Evolutionary conservation across 2,797 vertebrate species (phyloP).

Genomic region (Tarsius wallacei): DNA sequence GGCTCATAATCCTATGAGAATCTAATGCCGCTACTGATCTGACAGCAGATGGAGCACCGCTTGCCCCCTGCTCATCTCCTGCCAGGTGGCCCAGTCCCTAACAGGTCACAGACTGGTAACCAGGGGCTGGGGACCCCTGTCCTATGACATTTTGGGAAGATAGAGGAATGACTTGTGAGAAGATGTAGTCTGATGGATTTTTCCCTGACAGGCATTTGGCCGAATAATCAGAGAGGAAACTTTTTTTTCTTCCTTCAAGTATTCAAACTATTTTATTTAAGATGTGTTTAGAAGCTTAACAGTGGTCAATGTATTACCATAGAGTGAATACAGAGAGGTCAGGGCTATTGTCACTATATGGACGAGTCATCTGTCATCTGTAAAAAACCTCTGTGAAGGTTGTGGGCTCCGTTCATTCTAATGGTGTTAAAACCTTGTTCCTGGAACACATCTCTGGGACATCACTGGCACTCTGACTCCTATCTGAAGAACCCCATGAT

Average conservation of each 20-base stretch:
- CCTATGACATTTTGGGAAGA: conserved; percentile 64
- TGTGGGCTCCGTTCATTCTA: not conserved
- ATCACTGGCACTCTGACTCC: not conserved
- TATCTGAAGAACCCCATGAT: not conserved
- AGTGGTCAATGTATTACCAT: not conserved
- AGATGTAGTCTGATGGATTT: conserved; percentile 67
- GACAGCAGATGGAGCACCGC: too few species aligned
- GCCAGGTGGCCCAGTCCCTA: too few species aligned
- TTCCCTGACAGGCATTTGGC: conserved; percentile 81
- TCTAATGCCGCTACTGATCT: too few species aligned
- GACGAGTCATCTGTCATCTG: not conserved
- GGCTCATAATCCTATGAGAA: too few species aligned
- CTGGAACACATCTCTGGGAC: not conserved
- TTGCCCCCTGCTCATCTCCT: too few species aligned
- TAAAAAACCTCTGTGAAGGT: not conserved
- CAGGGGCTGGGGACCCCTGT: too few species aligned
- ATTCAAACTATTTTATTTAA: conserved; percentile 78
- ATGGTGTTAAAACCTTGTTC: not conserved
- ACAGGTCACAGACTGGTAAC: too few species aligned
- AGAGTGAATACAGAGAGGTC: not conserved
- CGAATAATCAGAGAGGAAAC: conserved; percentile 42
- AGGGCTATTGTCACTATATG: not conserved
- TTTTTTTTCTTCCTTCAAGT: conserved; percentile 35
- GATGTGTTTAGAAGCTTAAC: conserved; percentile 62
- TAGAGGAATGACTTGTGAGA: conserved; percentile 70